Evolutionary conservation across 2,888 invertebrate species (phyloP), one percentile per base, ranked within the genome.

Genomic region (Caenorhabditis sp.): DNA sequence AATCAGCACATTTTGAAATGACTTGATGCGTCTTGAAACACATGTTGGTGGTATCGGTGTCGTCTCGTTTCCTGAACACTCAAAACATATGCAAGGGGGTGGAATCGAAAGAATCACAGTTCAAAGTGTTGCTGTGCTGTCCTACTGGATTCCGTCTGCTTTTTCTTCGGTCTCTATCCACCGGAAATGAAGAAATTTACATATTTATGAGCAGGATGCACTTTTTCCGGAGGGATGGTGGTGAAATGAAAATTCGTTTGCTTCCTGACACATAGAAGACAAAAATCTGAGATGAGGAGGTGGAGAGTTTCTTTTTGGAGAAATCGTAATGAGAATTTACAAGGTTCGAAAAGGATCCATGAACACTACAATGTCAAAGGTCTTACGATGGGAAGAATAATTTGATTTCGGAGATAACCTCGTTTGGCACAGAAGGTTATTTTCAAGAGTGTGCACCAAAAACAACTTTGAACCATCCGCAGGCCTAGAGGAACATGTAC

Each of bases 201-300:
- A 77, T 77, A 77, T 77, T 77, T 77, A 63, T 77, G 77, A 69
- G 77, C 61, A 77, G 77, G 69, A 69, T 77, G 77, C 77, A 69
- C 77, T 77, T 59, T 77, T 63, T 59, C 19, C 44, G 19, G 24
- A n/a, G n/a, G n/a, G n/a, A n/a, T n/a, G n/a, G 4, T 14, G 16
- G 24, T 14, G 26, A 44, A 19, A 58, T 22, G 47, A 58, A 61
- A 69, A 54, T 41, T 35, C 54, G 69, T 51, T 49, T 49, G 61
- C 66, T 51, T 66, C 66, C 35, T 66, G 54, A 54, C 54, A 68
- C 14, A 35, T 38, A 3, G 49, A 49, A 26, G 31, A 10, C 35
- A 26, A 22, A 41, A 61, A 61, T 61, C 28, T 24, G 19, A 47
- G 47, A 47, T 47, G 47, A 47, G 47, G n/a, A 47, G 47, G 19